Evolutionary conservation across 2,113 vertebrate genomes (phyloP).

Genomic region (Gobius niger): DNA sequence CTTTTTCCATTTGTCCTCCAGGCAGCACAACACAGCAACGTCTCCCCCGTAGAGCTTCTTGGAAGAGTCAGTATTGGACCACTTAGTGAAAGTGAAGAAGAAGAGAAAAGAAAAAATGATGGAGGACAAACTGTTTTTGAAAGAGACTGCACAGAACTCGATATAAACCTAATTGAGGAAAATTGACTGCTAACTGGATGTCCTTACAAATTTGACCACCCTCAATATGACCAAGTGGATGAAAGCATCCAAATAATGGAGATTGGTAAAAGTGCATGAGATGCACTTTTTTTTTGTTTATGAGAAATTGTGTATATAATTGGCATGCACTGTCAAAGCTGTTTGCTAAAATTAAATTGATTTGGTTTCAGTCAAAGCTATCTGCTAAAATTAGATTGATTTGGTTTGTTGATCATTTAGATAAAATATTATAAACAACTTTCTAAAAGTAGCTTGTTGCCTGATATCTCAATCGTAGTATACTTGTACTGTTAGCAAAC

Average conservation of each 20-base stretch:
- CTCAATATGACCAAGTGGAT: conserved; percentile 39
- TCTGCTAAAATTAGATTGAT: conserved; percentile 24
- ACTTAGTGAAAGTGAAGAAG: conserved; percentile 82
- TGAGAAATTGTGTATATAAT: conserved; percentile 32
- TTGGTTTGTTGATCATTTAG: conserved; percentile 10
- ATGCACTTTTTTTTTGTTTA: conserved; percentile 30
- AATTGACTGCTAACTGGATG: conserved; percentile 73
- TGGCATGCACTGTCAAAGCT: conserved; percentile 30
- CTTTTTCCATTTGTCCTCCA: conserved; percentile 34
- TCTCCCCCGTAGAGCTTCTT: conserved; percentile 78
- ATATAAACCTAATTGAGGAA: conserved; percentile 85
- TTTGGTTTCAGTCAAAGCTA: not conserved
- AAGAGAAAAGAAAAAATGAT: conserved; percentile 55
- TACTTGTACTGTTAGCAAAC: not conserved
- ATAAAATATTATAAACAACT: not conserved
- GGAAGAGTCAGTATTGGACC: conserved; percentile 78
- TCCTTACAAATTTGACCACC: conserved; percentile 28
- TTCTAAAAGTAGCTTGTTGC: conserved; percentile 7
- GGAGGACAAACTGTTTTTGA: conserved; percentile 80
- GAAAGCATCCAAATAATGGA: conserved; percentile 47
- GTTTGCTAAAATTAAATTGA: conserved; percentile 1
- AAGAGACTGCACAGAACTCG: conserved; percentile 83
- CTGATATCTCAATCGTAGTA: conserved; percentile 4
- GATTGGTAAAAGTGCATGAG: conserved; percentile 52
- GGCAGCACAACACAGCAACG: conserved; percentile 39